Conservation (phyloP, 2,113 vertebrate genomes). For the Lycocorax pyrrhopterus region DNA sequence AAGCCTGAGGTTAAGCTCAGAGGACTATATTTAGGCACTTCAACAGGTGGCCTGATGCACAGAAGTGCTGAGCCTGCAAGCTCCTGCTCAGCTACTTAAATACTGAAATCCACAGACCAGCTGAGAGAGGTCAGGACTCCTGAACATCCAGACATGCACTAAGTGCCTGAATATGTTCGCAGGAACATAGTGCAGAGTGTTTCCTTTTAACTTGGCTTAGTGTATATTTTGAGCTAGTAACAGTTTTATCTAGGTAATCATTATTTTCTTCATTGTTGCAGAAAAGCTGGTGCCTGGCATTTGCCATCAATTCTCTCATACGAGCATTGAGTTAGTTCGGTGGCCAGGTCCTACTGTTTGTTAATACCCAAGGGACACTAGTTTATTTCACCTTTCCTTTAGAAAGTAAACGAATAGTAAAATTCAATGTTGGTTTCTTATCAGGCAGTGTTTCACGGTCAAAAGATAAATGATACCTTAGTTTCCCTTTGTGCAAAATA, state of each 20-base stretch:
- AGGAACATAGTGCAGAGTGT: neutral
- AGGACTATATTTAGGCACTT: slow-evolving; percentile 50
- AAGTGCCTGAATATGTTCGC: neutral
- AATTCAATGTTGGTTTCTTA: neutral
- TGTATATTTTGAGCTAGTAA: neutral
- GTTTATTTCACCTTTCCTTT: neutral
- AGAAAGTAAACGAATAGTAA: neutral
- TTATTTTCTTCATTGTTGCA: neutral
- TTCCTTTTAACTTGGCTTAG: neutral
- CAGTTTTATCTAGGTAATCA: neutral
- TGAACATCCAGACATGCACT: neutral
- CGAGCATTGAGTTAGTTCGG: fast-evolving
- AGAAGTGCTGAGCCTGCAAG: slow-evolving; percentile 47
- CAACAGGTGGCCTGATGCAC: slow-evolving; percentile 41
- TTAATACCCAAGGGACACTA: neutral
- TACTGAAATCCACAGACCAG: slow-evolving; percentile 24
- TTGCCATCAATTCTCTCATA: neutral
- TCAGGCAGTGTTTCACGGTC: neutral
- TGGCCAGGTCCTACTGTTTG: neutral
- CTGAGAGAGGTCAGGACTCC: slow-evolving; percentile 8
- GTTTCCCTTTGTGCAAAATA: neutral
- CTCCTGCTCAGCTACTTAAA: slow-evolving; percentile 47
- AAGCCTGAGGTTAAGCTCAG: neutral
- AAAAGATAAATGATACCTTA: neutral
- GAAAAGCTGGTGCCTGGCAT: neutral